Conservation (phyloP, 2,113 vertebrate species). For the Halcyon malimbica region DNA sequence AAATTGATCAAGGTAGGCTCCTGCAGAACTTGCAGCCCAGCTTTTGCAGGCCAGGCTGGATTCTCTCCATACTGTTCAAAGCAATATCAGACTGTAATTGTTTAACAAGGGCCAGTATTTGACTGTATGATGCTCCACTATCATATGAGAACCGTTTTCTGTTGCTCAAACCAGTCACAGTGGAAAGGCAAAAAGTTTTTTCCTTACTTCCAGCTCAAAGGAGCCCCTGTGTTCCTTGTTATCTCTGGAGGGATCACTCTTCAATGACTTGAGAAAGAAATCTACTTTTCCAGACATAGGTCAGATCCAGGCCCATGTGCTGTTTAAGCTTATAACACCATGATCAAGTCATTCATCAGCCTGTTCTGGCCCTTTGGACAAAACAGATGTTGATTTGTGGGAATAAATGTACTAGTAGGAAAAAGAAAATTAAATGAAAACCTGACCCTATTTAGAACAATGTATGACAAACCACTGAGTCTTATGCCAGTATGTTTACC, state of each 20-base stretch:
- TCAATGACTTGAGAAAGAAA: neutral
- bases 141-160: neutral
- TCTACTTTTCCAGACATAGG: neutral
- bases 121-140: neutral
- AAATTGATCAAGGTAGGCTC: neutral
- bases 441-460: neutral
- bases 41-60: neutral
- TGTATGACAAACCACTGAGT: neutral
- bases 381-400: neutral
- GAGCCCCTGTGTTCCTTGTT: neutral
- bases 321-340: neutral
- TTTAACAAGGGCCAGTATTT: neutral
- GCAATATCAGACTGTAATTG: neutral
- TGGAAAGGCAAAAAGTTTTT: neutral
- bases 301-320: neutral
- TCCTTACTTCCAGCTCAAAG: neutral
- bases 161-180: neutral
- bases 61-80: neutral
- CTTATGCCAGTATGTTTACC: constrained; percentile 17
- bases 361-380: neutral
- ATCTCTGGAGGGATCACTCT: neutral
- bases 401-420: neutral
- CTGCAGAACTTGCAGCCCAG: neutral
- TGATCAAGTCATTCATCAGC: neutral
- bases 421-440: constrained; percentile 39